Evolutionary conservation across 2,888 invertebrate genomes (phyloP), one percentile per base, ranked within the genome.

Genomic region (Brenthis hecate): DNA sequence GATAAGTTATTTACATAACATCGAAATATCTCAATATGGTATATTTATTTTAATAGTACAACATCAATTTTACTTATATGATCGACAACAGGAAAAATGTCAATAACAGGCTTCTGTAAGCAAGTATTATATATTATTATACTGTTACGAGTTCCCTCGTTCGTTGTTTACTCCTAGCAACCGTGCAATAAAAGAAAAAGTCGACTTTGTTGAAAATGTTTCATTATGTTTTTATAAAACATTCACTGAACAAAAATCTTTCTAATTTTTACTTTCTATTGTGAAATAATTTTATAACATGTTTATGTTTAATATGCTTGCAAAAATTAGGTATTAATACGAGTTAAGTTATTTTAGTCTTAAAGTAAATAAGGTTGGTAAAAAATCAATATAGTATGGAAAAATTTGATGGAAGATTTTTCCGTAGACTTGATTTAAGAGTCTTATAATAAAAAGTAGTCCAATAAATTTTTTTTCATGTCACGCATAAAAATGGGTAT

Each of bases 321-420:
- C 14, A 6, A 50, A 60, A 60, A 50, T 16, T 32, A 50, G 13
- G 8, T 60, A 11, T 43, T 60, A 48, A 60, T 50, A 1, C 28
- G 14, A 60, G n/a, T 60, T 50, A 60, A 60, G 60, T n/a, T 48
- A 4, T n/a, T 50, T 60, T 50, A 60, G 50, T n/a, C 58, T 50
- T 28, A 11, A 23, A 4, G 19, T 48, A 19, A 28, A 48, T 48
- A 14, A 36, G 16, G 11, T 23, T 28, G n/a, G 50, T n/a, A 11
- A 23, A 60, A 48, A 28, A 48, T 58, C 48, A 58, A 48, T 48
- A 58, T 23, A 58, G 28, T 5, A 28, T 28, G 58, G 23, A 47
- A 47, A 13, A 60, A 80, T 77, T 85, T 82, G 81, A 81, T 81
- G n/a, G 13, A 2, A 60, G 48, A 43, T 43, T 11, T 19, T 43